These are phyloP conservation scores for Augochlorella aurata DNA, from an alignment of 2,888 invertebrate genomes.

Conservation along the genomic window DNA sequence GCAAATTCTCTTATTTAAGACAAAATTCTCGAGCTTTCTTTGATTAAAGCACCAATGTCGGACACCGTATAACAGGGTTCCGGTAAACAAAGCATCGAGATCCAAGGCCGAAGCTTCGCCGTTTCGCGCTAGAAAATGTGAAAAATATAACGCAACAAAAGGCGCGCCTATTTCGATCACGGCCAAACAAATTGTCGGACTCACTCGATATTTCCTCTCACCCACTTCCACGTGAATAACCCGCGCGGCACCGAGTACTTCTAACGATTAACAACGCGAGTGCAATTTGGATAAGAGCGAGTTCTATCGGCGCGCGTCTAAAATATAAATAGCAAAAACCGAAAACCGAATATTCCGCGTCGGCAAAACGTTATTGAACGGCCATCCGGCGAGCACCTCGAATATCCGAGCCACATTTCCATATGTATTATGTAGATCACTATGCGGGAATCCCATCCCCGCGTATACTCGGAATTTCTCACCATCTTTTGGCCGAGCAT, in stretches of 20 bases:
- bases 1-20: too few relatives aligned
- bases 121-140: neutral
- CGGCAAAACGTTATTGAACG: slow-evolving; percentile 28
- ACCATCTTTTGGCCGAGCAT: neutral
- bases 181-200: neutral
- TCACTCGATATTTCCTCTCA: neutral
- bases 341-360: slow-evolving; percentile 14
- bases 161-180: neutral
- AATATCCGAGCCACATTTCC: slow-evolving; percentile 38
- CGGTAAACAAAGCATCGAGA: too few relatives aligned
- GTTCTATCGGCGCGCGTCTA: neutral
- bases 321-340: slow-evolving; percentile 16
- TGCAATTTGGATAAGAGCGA: neutral
- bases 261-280: neutral
- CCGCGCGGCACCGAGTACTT: neutral
- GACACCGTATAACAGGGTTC: too few relatives aligned
- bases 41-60: too few relatives aligned
- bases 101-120: neutral
- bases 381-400: slow-evolving; percentile 14
- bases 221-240: neutral
- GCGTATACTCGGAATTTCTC: slow-evolving; percentile 13
- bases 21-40: too few relatives aligned
- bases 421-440: slow-evolving; percentile 31
- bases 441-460: slow-evolving; percentile 1
- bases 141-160: neutral